Evolutionary conservation across 2,888 invertebrate species (phyloP).

Genomic region (Seladonia tumulorum): DNA sequence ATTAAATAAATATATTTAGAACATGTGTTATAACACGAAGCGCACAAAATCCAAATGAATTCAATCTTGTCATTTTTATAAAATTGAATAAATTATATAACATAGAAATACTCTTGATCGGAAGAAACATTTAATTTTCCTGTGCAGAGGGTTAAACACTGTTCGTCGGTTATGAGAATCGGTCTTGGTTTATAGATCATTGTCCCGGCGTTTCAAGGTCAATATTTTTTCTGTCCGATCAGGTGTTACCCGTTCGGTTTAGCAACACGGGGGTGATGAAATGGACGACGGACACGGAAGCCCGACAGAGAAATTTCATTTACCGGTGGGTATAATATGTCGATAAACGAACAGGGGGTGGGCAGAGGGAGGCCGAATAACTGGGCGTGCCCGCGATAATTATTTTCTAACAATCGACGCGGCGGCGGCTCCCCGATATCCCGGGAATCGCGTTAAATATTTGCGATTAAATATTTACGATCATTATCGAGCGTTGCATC

Average conservation of each 20-base stretch:
- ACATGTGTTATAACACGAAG: too few species aligned
- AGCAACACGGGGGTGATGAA: neutral
- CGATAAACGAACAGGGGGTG: neutral
- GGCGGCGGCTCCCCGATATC: neutral
- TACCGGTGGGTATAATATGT: neutral
- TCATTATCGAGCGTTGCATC: constrained; percentile 38
- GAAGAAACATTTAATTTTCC: too few species aligned
- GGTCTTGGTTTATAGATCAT: neutral
- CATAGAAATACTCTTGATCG: too few species aligned
- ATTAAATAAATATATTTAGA: too few species aligned
- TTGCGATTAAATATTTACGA: constrained; percentile 49
- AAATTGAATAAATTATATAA: too few species aligned
- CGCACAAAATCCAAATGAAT: too few species aligned
- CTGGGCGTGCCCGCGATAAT: neutral
- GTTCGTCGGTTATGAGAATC: too few species aligned
- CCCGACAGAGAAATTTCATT: neutral
- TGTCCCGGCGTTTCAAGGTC: neutral
- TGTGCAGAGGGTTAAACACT: too few species aligned
- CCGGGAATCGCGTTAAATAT: constrained; percentile 30
- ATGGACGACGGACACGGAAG: neutral
- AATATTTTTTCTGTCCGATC: neutral
- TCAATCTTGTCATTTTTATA: too few species aligned
- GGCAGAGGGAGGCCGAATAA: neutral
- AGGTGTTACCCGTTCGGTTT: too few species aligned
- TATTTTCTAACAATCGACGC: constrained; percentile 26